Evolutionary conservation across 37 sponge, comb jelly and placozoan species (phyloP).

Genomic region (Tethya wilhelma): DNA sequence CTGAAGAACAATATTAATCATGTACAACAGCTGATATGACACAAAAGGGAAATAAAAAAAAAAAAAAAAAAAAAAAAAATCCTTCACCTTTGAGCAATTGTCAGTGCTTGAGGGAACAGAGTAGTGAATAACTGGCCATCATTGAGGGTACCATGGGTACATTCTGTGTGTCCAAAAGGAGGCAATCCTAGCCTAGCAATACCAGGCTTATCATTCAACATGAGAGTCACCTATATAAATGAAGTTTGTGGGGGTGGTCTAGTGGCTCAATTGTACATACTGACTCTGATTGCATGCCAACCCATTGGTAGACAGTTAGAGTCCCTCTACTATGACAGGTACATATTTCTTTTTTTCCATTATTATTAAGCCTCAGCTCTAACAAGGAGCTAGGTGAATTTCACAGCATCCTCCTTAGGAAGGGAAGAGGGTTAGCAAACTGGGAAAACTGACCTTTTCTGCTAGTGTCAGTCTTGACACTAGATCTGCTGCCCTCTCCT

Average conservation of each 20-base stretch:
- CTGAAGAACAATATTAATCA: no score
- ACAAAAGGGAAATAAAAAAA: not conserved
- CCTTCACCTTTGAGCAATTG: slow-evolving; percentile 5
- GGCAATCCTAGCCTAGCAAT: slow-evolving; percentile 7
- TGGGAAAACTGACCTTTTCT: slow-evolving; percentile 13
- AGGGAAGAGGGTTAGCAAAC: no score
- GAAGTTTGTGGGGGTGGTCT: not conserved
- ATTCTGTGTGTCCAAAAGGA: slow-evolving; percentile 29
- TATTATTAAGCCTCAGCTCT: no score
- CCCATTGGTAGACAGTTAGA: no score
- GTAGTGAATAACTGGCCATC: slow-evolving; percentile 12
- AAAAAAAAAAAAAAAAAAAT: not conserved
- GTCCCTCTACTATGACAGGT: no score
- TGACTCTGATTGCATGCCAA: no score
- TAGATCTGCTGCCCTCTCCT: slow-evolving; percentile 1
- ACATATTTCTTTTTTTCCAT: no score
- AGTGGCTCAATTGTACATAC: no score
- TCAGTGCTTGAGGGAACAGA: slow-evolving; percentile 22
- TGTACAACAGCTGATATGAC: no score
- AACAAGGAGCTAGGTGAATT: no score
- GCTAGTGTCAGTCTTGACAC: not conserved
- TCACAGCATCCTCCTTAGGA: no score
- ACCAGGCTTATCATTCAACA: slow-evolving; percentile 6
- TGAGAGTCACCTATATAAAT: not conserved
- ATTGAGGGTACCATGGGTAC: slow-evolving; percentile 30